A percentile compares a stretch with the other conserved stretches of the same genome.
phyloP scores from a whole-genome alignment of 2,888 invertebrate species.

The Operophtera brumata region DNA sequence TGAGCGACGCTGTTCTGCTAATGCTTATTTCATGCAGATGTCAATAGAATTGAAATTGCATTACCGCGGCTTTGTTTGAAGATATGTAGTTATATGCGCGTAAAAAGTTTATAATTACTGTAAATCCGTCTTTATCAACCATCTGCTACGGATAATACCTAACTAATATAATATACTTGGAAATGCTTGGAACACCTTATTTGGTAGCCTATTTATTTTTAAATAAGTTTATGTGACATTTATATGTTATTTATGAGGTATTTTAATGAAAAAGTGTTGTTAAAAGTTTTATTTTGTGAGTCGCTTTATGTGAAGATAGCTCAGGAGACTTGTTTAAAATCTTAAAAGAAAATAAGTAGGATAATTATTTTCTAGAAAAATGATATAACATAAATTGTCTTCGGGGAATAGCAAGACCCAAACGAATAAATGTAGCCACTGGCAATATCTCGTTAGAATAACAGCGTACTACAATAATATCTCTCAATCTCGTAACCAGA shows the following conservation, averaged over 20 bases:
- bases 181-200: slow-evolving; percentile 1
- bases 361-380: too few species aligned
- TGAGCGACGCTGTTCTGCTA: slow-evolving; percentile 12
- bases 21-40: not conserved
- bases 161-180: not conserved
- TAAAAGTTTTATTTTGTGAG: not conserved
- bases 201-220: not conserved
- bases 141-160: slow-evolving; percentile 14
- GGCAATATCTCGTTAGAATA: slow-evolving; percentile 17
- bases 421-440: not conserved
- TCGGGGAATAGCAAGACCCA: not conserved
- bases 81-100: not conserved
- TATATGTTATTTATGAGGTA: too few species aligned
- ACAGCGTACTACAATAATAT: not conserved
- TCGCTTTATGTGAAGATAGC: too few species aligned
- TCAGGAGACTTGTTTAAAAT: too few species aligned
- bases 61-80: slow-evolving; percentile 28
- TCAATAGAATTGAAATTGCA: not conserved
- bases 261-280: not conserved
- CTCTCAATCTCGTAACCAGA: too few species aligned
- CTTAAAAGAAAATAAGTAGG: too few species aligned
- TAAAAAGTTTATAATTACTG: slow-evolving; percentile 12
- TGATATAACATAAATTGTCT: not conserved
- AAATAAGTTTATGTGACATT: not conserved
- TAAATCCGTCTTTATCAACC: slow-evolving; percentile 10